Evolutionary conservation across 1,140 invertebrate genomes (phyloP), one percentile per base, ranked within the genome.

Genomic region (Pachyrhynchus sulphureomaculatus): DNA sequence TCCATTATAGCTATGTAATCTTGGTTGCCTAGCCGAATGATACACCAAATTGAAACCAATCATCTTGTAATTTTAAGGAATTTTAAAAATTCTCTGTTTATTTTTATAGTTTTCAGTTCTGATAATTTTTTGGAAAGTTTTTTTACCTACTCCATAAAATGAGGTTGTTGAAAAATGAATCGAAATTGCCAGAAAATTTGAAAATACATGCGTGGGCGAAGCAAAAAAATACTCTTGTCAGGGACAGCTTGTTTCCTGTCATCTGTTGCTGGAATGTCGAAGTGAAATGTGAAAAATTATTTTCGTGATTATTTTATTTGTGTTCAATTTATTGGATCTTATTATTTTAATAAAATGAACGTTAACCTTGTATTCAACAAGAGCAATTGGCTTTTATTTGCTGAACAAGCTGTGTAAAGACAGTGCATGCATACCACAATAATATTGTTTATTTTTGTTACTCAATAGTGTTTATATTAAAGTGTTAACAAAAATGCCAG

Each of bases 401-500:
- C 39, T 44, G 21, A 60, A 32, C 21, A 34, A 52, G 37, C 49
- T 60, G 36, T 42, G 47, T 26, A 26, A 52, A 60, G 32, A 45
- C 17, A 42, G 57, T 60, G 57, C 57, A 47, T 42, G 9, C 24
- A 24, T 53, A 21, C 8, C 13, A 53, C 21, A 55, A 62, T 49
- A 49, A 42, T 21, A 36, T 63, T 63, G 61, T 63, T 63, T 63
- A 57, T 63, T 63, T 63, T 63, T 44, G 32, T 56, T 63, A 56
- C 45, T 42, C 34, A 57, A 54, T 45, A 44, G 34, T 62, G 59
- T 63, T 63, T 56, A 57, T 63, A 29, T 57, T 63, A 57, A 26
- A 53, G 44, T 53, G 39, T 52, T 47, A 55, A 55, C 45, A 65
- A 62, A 62, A 52, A 66, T 74, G 72, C 69, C 26, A 29, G 26